phyloP scores from a whole-genome alignment of 2,797 vertebrate genomes.

The Neostethus bicornis region DNA sequence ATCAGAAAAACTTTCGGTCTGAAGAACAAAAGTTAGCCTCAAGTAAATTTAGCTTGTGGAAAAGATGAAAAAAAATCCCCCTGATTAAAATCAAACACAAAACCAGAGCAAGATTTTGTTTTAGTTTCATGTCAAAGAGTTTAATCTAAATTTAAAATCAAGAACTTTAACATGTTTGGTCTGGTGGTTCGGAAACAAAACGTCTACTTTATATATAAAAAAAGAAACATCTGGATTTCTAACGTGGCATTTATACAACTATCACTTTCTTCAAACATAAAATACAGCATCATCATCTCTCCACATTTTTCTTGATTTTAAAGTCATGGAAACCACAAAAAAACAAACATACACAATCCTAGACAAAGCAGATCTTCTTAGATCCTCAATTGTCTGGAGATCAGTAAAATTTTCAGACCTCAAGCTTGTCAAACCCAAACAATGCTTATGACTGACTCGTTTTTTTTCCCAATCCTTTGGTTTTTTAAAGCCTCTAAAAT shows the following conservation, averaged over 20 bases:
- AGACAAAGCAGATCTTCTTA: neutral
- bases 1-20: neutral
- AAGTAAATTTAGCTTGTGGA: neutral
- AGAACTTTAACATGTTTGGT: neutral
- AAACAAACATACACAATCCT: neutral
- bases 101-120: neutral
- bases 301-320: neutral
- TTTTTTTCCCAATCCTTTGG: neutral
- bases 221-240: neutral
- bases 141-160: neutral
- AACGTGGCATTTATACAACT: neutral
- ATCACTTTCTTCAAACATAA: conserved; percentile 8
- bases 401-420: neutral
- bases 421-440: too few species aligned
- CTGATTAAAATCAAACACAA: neutral
- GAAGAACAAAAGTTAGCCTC: neutral
- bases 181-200: neutral
- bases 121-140: neutral
- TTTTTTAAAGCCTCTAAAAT: neutral
- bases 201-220: neutral
- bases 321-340: conserved; percentile 4
- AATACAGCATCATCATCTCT: too few species aligned
- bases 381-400: neutral
- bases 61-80: neutral
- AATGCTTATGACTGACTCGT: too few species aligned